Base-by-base conservation (phyloP, 2,888 invertebrate genomes). In the Chironomus tentans region DNA sequence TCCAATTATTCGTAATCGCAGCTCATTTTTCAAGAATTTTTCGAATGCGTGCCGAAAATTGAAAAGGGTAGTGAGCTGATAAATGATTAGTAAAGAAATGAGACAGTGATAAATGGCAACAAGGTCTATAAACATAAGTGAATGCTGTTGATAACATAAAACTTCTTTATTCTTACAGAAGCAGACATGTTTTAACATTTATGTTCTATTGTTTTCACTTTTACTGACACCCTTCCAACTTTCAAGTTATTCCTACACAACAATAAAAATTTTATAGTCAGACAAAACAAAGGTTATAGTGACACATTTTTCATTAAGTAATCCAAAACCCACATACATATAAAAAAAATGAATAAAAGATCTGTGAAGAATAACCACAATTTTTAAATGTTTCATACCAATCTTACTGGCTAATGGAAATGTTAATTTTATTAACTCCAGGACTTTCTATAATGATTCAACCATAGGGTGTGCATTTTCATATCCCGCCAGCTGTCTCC, bases 101-200 rank as follows among this genome's bases (percentile, higher is more conserved):
- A 72, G 72, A 72, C 72, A 72, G 61, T 61, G 62, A 72, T 72
- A 72, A 72, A 72, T 72, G 62, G 21, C 7, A 61, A 10, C 6
- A 18, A 38, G 72, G 12, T 46, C 22, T 72, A 72, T 46, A 38
- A 72, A 72, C 18, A 72, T 10, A 70, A 70, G 12, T 48, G 47
- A 70, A 70, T 50, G 48, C 50, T 50, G 50, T 50, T 50, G 70
- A 70, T 70, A 70, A 48, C n/a, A 50, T 15, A n/a, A n/a, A n/a
- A n/a, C n/a, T n/a, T n/a, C n/a, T n/a, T n/a, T n/a, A n/a, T n/a
- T n/a, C n/a, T n/a, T n/a, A n/a, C n/a, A n/a, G n/a, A n/a, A n/a
- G n/a, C n/a, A n/a, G n/a, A n/a, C n/a, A n/a, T n/a, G n/a, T n/a
- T n/a, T n/a, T 15, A 13, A 4, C 50, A 6, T 50, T 50, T 50